Evolutionary conservation across 2,888 invertebrate genomes (phyloP).

Genomic region (Luperina testacea): DNA sequence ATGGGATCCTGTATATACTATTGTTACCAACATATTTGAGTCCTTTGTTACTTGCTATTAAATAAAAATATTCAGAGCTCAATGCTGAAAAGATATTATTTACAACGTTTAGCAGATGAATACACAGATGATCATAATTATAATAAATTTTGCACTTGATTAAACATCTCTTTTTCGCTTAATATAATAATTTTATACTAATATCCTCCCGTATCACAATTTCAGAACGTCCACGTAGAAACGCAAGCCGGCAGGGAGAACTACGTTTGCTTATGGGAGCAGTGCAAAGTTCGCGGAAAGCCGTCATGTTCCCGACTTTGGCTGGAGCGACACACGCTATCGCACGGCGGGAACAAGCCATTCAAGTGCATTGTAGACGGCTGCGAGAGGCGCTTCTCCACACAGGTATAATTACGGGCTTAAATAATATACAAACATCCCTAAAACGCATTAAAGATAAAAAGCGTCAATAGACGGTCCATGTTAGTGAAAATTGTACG

Average conservation of each 20-base stretch:
- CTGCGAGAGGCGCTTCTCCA: constrained; percentile 96
- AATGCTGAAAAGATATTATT: background rate
- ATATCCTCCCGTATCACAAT: constrained; percentile 54
- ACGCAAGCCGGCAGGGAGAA: constrained; percentile 95
- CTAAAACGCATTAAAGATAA: constrained; percentile 31
- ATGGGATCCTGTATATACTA: no score
- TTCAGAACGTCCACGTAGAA: constrained; percentile 95
- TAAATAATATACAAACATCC: constrained; percentile 23
- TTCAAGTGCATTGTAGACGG: constrained; percentile 98
- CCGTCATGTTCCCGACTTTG: constrained; percentile 97
- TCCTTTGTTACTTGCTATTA: no score
- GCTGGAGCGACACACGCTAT: constrained; percentile 97
- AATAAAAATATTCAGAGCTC: no score
- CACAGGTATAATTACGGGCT: constrained; percentile 92
- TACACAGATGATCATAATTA: no score
- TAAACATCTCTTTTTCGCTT: no score
- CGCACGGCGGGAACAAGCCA: constrained; percentile 97
- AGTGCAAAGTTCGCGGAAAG: constrained; percentile 98
- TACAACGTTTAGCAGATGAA: no score
- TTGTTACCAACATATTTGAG: no score
- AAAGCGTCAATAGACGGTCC: background rate
- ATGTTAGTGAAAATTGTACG: constrained; percentile 15
- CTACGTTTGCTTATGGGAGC: constrained; percentile 97
- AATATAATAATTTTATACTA: no score
- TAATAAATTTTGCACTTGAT: no score